phyloP scores from a whole-genome alignment of 2,888 invertebrate genomes.

The Heteropelma amictum region DNA sequence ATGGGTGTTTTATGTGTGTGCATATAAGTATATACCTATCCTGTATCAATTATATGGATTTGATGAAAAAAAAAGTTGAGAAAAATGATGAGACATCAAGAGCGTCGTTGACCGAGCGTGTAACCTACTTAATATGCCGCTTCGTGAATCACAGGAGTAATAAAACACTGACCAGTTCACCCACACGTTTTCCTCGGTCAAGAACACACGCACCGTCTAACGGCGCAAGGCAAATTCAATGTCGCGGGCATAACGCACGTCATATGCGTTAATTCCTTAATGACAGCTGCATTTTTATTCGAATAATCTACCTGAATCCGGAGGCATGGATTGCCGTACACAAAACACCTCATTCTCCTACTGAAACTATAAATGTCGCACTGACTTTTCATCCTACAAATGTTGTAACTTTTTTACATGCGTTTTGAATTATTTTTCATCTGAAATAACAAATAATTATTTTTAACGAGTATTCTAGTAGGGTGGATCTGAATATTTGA shows the following conservation, averaged over 20 bases:
- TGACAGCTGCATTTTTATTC: background rate
- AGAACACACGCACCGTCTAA: slow-evolving; percentile 51
- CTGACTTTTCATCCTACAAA: too few species aligned
- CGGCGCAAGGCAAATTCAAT: slow-evolving; percentile 74
- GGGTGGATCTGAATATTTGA: too few species aligned
- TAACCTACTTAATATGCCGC: slow-evolving; percentile 68
- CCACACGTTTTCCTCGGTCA: slow-evolving; percentile 67
- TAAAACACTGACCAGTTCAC: slow-evolving; percentile 74
- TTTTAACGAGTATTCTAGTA: too few species aligned
- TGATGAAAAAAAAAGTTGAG: slow-evolving; percentile 30
- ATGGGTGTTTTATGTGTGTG: background rate
- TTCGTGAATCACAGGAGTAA: slow-evolving; percentile 9
- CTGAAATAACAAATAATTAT: too few species aligned
- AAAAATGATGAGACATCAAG: slow-evolving; percentile 27
- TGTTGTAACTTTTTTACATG: too few species aligned
- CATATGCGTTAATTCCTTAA: background rate
- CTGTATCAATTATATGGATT: background rate
- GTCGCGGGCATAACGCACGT: slow-evolving; percentile 61
- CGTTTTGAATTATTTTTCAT: too few species aligned
- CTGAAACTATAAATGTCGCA: too few species aligned
- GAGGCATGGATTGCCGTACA: too few species aligned
- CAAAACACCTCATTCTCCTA: background rate
- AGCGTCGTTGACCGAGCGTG: slow-evolving; percentile 67
- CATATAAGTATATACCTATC: background rate
- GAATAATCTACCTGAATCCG: too few species aligned